Evolutionary conservation across 2,113 vertebrate genomes (phyloP), one percentile per base, ranked within the genome.

Genomic region (Nipponia nippon): DNA sequence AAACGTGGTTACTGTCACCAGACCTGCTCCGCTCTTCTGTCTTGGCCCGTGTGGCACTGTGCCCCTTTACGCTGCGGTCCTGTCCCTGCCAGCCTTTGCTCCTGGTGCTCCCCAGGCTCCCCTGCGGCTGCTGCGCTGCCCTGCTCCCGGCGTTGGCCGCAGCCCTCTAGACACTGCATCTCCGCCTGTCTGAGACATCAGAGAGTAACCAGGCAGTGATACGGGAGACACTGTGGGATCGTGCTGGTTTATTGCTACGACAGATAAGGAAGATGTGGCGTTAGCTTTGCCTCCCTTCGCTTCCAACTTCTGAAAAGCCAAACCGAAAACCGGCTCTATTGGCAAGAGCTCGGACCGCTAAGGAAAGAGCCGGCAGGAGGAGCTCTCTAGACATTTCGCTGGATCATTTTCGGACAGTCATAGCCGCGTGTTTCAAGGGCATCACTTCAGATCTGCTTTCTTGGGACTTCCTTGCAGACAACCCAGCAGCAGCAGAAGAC

Each of bases 351-450:
- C 3, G 2, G 29, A 4, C 55, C 2, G 15, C 69, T 30, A 11
- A 40, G 83, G 4, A 17, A 87, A 9, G 75, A 85, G 87, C 96
- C 96, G 88, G 96, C 90, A 97, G 96, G 96, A 95, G 96, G 96
- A 96, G 96, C 96, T 90, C 93, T 53, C 61, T 72, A 53, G 92
- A 91, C 96, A n/a, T 29, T 9, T 12, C 58, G 12, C 65, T 22
- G 62, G 16, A 36, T 67, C n/a, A 0, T n/a, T 66, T 82, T 38
- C 12, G 0, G 79, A 9, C 49, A 11, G 19, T 19, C 40, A 7
- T 7, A 63, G 61, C 18, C 17, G 11, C 40, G 0, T 27, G 40
- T 80, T 93, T 90, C 92, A 94, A 93, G 96, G 85, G 19, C 71
- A 83, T 83, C 53, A 1, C 58, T 75, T 75, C 11, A 38, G 30